Conservation (phyloP, 2,797 vertebrate species). For the Danio albolineatus region DNA sequence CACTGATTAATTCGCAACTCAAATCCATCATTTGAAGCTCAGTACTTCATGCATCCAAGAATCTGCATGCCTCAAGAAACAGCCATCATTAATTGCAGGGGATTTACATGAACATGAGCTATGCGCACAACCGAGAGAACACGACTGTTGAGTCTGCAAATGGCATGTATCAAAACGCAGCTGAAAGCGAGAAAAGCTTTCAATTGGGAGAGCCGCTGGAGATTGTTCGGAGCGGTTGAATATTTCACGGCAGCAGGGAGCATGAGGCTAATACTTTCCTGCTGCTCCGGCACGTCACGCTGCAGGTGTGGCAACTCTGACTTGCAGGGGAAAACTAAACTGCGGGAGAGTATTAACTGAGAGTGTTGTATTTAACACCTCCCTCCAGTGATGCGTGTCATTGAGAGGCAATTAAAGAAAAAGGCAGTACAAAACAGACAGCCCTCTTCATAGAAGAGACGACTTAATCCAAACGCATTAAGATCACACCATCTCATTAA, state of each 20-base stretch:
- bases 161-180: constrained; percentile 24
- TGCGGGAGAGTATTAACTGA: constrained; percentile 72
- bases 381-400: constrained; percentile 67
- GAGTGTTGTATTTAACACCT: constrained; percentile 66
- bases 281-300: constrained; percentile 38
- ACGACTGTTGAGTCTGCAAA: constrained; percentile 2
- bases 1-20: not conserved
- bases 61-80: constrained; percentile 25
- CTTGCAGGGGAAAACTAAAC: constrained; percentile 5
- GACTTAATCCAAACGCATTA: not conserved
- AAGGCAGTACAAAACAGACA: constrained; percentile 62
- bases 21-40: constrained; percentile 28
- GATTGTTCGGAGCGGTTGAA: constrained; percentile 57
- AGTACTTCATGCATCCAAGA: constrained; percentile 21
- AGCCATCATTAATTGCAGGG: constrained; percentile 33
- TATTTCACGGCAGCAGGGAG: constrained; percentile 31
- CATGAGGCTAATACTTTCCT: constrained; percentile 36
- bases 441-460: not conserved
- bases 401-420: constrained; percentile 66
- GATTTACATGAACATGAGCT: not conserved
- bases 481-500: constrained; percentile 28
- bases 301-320: constrained; percentile 29
- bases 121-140: not conserved
- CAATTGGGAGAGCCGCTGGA: constrained; percentile 38
- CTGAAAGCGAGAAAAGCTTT: constrained; percentile 24